Evolutionary conservation across 2,888 invertebrate species (phyloP).

Genomic region (Oegoconia quadripuncta): DNA sequence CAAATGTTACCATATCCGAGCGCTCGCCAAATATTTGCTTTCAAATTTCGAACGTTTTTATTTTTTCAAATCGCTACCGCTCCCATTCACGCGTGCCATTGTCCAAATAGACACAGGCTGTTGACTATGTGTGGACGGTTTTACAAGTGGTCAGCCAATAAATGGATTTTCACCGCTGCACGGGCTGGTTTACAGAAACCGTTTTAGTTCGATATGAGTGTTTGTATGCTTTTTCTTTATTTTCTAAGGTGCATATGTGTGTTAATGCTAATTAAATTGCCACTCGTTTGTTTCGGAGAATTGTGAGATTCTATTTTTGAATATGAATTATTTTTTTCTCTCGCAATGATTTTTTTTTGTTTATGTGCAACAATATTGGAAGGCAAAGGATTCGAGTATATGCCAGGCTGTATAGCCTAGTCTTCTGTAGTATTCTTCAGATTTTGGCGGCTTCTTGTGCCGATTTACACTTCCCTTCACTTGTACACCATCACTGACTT

Average conservation of each 20-base stretch:
- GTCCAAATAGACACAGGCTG: constrained; percentile 24
- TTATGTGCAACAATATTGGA: too few species aligned
- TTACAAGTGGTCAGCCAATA: constrained; percentile 13
- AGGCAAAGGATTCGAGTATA: too few species aligned
- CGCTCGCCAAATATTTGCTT: neutral
- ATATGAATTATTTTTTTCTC: too few species aligned
- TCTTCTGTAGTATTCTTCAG: too few species aligned
- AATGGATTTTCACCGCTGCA: constrained; percentile 13
- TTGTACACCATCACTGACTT: too few species aligned
- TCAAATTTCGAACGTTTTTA: constrained; percentile 9
- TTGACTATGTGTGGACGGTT: constrained; percentile 21
- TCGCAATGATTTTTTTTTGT: too few species aligned
- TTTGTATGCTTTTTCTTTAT: neutral
- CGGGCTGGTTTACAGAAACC: constrained; percentile 7
- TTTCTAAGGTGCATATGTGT: neutral
- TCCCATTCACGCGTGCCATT: constrained; percentile 36
- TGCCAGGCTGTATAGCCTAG: too few species aligned
- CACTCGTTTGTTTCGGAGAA: neutral
- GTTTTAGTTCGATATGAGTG: neutral
- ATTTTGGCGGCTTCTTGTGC: too few species aligned
- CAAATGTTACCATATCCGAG: neutral
- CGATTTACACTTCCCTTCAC: too few species aligned
- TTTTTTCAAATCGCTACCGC: constrained; percentile 26
- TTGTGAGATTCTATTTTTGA: neutral
- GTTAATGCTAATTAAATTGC: neutral